Percentiles rank a stretch among this genome's conserved stretches.
phyloP scores from a whole-genome alignment of 2,797 vertebrate species.

The Gastrophryne carolinensis region DNA sequence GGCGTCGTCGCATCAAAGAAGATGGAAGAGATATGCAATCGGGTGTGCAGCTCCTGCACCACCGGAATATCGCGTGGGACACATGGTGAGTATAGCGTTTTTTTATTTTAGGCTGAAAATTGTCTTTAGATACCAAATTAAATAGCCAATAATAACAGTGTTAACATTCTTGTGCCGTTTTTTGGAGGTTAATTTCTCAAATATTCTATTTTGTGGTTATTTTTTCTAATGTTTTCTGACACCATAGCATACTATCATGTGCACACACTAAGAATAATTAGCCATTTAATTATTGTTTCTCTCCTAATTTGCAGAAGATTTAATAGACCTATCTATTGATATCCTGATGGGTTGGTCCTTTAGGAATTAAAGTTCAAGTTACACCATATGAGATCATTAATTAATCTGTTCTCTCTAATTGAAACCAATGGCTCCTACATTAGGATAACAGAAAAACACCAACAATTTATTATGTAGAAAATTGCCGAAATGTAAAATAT shows the following conservation, averaged over 20 bases:
- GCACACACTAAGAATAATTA: constrained; percentile 10
- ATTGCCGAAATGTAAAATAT: neutral
- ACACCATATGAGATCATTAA: constrained; percentile 43
- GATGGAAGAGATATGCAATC: too few relatives aligned
- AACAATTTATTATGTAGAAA: constrained; percentile 25
- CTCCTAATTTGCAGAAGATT: constrained; percentile 23
- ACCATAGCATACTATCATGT: neutral
- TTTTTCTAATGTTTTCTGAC: constrained; percentile 10
- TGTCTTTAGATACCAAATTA: too few relatives aligned
- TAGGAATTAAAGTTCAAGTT: constrained; percentile 38
- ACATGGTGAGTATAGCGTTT: too few relatives aligned
- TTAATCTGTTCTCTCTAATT: constrained; percentile 46
- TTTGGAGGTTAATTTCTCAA: neutral
- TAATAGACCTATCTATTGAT: constrained; percentile 51
- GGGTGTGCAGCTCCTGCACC: too few relatives aligned
- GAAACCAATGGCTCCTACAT: constrained; percentile 37
- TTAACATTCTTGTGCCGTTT: too few relatives aligned
- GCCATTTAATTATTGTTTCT: constrained; percentile 42
- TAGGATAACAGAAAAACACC: constrained; percentile 21
- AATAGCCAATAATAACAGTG: too few relatives aligned
- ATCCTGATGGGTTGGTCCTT: constrained; percentile 42
- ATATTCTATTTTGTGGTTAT: neutral
- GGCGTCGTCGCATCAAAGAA: too few relatives aligned
- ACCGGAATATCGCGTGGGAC: too few relatives aligned
- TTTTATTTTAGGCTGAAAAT: too few relatives aligned